These are phyloP conservation scores for Panagrolaimus sp. DNA, from an alignment of 1,140 invertebrate species.

Conservation along the genomic window DNA sequence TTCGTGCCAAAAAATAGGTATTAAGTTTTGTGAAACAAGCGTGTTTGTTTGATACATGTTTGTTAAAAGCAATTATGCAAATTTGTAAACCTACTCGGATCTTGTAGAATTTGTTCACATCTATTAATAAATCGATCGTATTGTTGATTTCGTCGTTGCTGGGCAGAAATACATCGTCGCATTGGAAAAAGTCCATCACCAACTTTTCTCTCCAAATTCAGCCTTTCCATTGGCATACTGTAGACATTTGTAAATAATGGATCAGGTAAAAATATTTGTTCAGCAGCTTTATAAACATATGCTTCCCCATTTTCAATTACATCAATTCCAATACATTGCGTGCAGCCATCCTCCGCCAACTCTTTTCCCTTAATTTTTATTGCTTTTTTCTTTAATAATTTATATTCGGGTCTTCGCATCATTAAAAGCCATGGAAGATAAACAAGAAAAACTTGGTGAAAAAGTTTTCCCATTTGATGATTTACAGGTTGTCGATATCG, in stretches of 20 bases:
- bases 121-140: slow-evolving; percentile 37
- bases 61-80: too few species aligned
- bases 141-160: slow-evolving; percentile 22
- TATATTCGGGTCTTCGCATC: slow-evolving; percentile 39
- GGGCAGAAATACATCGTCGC: slow-evolving; percentile 15
- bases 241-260: background rate
- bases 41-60: too few species aligned
- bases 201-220: slow-evolving; percentile 39
- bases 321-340: slow-evolving; percentile 28
- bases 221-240: slow-evolving; percentile 29
- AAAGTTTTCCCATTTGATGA: slow-evolving; percentile 32
- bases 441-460: slow-evolving; percentile 38
- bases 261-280: slow-evolving; percentile 5
- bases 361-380: slow-evolving; percentile 27
- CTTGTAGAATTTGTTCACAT: slow-evolving; percentile 28
- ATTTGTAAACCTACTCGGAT: slow-evolving; percentile 18
- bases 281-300: slow-evolving; percentile 15
- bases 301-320: slow-evolving; percentile 17
- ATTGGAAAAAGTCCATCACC: slow-evolving; percentile 39
- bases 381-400: slow-evolving; percentile 20
- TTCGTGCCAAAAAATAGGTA: background rate
- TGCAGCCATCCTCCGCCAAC: slow-evolving; percentile 17
- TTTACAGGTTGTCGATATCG: slow-evolving; percentile 41
- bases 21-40: too few species aligned
- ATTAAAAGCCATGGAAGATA: slow-evolving; percentile 45